Percentiles rank a stretch among this genome's conserved stretches.
Evolutionary conservation across 2,888 invertebrate genomes (phyloP).

Genomic region (Corbicula japonica): DNA sequence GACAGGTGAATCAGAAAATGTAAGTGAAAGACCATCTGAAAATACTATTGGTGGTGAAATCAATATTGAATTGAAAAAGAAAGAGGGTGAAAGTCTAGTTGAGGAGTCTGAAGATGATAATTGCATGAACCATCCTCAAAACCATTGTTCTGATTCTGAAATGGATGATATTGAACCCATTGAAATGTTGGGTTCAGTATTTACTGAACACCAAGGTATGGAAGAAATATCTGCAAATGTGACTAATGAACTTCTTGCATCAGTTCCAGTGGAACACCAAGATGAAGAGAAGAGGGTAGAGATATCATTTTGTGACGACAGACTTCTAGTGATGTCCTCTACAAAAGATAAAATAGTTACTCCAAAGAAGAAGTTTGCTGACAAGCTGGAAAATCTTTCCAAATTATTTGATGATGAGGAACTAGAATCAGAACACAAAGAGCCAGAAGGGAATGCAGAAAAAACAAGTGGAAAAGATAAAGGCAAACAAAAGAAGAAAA

Average conservation of each 20-base stretch:
- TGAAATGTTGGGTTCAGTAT: conserved; percentile 19
- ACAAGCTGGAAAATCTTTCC: not conserved
- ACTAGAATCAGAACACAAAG: not conserved
- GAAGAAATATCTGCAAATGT: not conserved
- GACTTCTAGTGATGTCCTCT: not conserved
- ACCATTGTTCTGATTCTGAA: conserved; percentile 12
- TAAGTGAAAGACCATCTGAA: not conserved
- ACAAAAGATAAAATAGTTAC: not conserved
- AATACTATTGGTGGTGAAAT: not conserved
- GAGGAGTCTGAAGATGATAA: not conserved
- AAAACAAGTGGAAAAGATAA: too few species aligned
- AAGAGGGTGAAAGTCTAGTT: not conserved
- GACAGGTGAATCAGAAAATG: not conserved
- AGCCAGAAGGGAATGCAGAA: not conserved
- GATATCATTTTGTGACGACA: not conserved
- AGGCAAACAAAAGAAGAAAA: too few species aligned
- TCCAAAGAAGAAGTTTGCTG: conserved; percentile 15
- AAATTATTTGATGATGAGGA: not conserved
- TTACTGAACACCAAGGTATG: conserved; percentile 18
- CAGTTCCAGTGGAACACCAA: not conserved
- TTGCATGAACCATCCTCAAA: too few species aligned
- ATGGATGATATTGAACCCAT: conserved; percentile 30
- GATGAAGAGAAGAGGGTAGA: not conserved
- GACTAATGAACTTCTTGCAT: not conserved
- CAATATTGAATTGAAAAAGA: not conserved